Conservation (phyloP, 2,797 vertebrate genomes). For the Mallotus villosus region DNA sequence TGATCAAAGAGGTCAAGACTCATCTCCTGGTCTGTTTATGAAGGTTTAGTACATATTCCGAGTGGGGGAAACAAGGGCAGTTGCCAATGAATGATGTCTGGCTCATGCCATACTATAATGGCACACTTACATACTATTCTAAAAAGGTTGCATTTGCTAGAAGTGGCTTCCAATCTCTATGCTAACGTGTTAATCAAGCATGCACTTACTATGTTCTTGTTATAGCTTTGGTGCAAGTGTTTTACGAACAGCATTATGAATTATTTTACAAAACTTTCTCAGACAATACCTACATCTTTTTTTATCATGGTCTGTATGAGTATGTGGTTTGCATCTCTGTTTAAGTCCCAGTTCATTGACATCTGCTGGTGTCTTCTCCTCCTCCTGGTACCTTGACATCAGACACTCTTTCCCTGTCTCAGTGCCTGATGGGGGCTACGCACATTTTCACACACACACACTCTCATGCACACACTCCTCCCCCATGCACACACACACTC, state of each 20-base stretch:
- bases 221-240: too few relatives aligned
- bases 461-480: too few relatives aligned
- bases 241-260: too few relatives aligned
- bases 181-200: too few relatives aligned
- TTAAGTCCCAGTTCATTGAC: constrained; percentile 46
- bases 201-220: too few relatives aligned
- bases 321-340: constrained; percentile 38
- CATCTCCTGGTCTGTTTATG: constrained; percentile 32
- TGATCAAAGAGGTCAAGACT: constrained; percentile 42
- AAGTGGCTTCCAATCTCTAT: too few relatives aligned
- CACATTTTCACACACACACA: too few relatives aligned
- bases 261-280: background rate
- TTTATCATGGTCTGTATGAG: background rate
- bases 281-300: constrained; percentile 8
- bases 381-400: background rate
- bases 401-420: constrained; percentile 24
- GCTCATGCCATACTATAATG: background rate
- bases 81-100: constrained; percentile 34
- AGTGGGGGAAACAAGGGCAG: constrained; percentile 19
- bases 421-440: constrained; percentile 40
- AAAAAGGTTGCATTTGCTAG: background rate
- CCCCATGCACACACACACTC: constrained; percentile 3
- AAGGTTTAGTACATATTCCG: constrained; percentile 27
- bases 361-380: constrained; percentile 31
- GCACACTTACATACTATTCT: background rate